Base-by-base conservation (phyloP, 2,888 invertebrate genomes). In the Digitonthophagus gazella region DNA sequence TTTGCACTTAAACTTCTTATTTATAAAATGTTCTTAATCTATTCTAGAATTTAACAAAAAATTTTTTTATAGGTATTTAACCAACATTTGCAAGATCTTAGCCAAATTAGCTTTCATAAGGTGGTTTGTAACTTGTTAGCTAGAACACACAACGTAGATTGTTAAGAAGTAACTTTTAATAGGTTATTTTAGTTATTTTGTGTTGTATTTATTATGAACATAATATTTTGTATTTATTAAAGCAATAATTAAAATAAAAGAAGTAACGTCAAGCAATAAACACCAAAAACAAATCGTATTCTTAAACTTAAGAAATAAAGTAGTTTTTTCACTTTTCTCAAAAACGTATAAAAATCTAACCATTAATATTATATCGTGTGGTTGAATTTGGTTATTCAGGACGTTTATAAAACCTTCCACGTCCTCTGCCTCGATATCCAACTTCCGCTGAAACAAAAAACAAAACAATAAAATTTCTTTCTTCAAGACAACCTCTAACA, bases 51-150 rank as follows among this genome's bases (percentile, higher is more conserved):
- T 8, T 44, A 44, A 44, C 28, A 2, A 44, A 44, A 44, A 6
- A 44, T 3, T 5, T 64, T n/a, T 67, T 58, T 67, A n/a, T 55
- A 69, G 67, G 28, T 56, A 15, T 70, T 70, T 55, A 18, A 67
- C 19, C 70, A 67, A 65, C 18, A 66, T n/a, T 56, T 64, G 14
- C 70, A 70, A 57, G 67, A 70, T 63, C 44, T 19, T 4, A 70
- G 70, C 16, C 61, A 67, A 16, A 14, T 61, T 56, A 66, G 65
- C 56, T 70, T 70, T 28, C 65, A 56, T 15, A 61, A 15, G 15
- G 66, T 67, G 3, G 65, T 57, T 4, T 70, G 70, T 63, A 20
- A 65, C 2, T 14, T 70, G 15, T 28, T 65, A 20, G 63, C 19
- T 16, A 8, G 66, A 63, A 18, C n/a, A 2, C 15, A 67, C 11